Conservation (phyloP, 1,140 invertebrate genomes). For the Vollenhovia emeryi region DNA sequence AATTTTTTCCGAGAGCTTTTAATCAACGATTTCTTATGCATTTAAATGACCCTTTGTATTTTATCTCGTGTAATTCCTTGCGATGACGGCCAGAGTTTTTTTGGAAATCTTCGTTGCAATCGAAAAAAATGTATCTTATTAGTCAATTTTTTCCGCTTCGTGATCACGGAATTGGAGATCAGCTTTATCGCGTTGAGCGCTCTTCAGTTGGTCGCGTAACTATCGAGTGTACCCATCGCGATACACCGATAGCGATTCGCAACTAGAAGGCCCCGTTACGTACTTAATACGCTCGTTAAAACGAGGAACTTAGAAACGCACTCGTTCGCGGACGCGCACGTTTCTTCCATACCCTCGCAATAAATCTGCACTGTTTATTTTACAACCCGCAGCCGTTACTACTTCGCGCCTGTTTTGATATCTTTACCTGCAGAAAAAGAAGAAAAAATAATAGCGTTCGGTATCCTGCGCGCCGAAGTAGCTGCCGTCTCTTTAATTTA, state of each 20-base stretch:
- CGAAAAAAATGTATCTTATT: slow-evolving; percentile 17
- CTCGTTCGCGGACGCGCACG: slow-evolving; percentile 16
- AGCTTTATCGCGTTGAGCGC: slow-evolving; percentile 10
- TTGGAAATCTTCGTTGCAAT: neutral
- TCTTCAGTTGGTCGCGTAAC: slow-evolving; percentile 46
- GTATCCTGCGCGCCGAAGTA: slow-evolving; percentile 10
- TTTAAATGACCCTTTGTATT: neutral
- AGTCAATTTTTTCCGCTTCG: slow-evolving; percentile 31
- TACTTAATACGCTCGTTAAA: slow-evolving; percentile 61
- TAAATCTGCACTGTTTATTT: slow-evolving; percentile 57
- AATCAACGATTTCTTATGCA: neutral
- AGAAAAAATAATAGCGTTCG: neutral
- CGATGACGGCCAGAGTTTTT: neutral
- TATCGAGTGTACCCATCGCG: slow-evolving; percentile 51
- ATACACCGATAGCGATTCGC: slow-evolving; percentile 45
- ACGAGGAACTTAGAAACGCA: slow-evolving; percentile 56
- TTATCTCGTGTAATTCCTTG: neutral
- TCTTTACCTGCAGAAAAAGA: neutral
- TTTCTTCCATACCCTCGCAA: slow-evolving; percentile 37
- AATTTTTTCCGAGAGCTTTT: neutral
- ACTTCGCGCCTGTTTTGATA: slow-evolving; percentile 35
- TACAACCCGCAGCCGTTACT: slow-evolving; percentile 38
- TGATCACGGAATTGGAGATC: slow-evolving; percentile 46
- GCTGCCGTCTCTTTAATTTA: slow-evolving; percentile 25
- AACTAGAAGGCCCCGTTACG: slow-evolving; percentile 51